Base-by-base conservation (phyloP, 2,888 invertebrate species). In the Caenorhabditis wallacei region DNA sequence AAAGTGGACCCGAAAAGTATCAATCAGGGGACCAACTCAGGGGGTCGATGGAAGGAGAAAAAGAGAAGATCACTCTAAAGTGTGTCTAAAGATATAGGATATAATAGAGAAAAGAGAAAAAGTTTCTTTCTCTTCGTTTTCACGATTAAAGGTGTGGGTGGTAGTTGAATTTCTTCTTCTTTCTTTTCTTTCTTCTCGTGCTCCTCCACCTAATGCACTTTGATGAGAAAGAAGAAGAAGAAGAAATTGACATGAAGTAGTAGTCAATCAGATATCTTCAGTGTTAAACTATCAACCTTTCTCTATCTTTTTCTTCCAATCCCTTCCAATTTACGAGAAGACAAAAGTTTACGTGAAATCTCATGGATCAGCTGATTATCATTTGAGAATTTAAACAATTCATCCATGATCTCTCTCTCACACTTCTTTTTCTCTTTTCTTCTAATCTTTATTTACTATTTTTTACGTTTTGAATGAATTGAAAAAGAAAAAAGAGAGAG, bases 101-200 rank as follows among this genome's bases (percentile, higher is more conserved):
- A 59, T 5, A 40, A 35, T 10, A 57, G 56, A 66, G 35, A 40
- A 53, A 57, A 37, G 30, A 46, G 56, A 64, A 68, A 59, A 40
- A 57, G 48, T 54, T 56, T 68, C 64, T 64, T 64, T n/a, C 46
- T 30, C 26, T 18, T 35, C 24, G n/a, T 16, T 57, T 26, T 35
- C 75, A 26, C 66, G 68, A 76, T 76, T 76, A 76, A 76, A 76
- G 75, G 75, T 76, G 75, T 76, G 66, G 75, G 75, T 76, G 75
- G 75, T 64, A 46, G 64, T 48, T 24, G 64, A 26, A 40, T 40
- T 40, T 4, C 40, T 40, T 51, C 51, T 20, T 7, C n/a, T 46
- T 4, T 18, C 20, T 10, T 24, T 13, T 40, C 16, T 40, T 35
- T 35, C 20, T 35, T 66, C 68, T 57, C 63, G 66, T 75, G 75